A percentile compares a stretch with the other conserved stretches of the same genome.
phyloP scores from a whole-genome alignment of 2,888 invertebrate genomes.

The Pelosia muscerda region DNA sequence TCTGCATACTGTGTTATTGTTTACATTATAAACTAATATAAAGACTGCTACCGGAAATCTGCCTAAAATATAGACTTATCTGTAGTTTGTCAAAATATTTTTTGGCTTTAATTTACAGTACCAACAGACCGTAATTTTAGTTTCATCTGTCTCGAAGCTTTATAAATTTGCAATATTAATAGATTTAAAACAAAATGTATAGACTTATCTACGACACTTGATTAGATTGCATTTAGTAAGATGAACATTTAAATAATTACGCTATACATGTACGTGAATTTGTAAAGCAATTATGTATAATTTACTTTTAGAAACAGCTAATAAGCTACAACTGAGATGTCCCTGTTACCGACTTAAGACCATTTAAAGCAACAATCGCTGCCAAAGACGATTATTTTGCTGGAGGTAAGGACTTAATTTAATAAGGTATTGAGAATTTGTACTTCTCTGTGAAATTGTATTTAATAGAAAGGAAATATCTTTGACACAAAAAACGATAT shows the following conservation, averaged over 20 bases:
- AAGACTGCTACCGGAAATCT: slow-evolving; percentile 21
- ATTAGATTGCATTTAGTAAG: background rate
- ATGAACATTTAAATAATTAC: background rate
- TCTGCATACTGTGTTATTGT: slow-evolving; percentile 54
- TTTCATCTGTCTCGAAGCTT: background rate
- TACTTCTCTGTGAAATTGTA: background rate
- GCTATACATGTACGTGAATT: no score
- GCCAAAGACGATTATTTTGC: slow-evolving; percentile 6
- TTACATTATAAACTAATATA: slow-evolving; percentile 50
- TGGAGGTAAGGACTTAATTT: background rate
- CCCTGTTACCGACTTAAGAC: background rate
- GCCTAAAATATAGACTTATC: slow-evolving; percentile 11
- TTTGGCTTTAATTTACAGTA: background rate
- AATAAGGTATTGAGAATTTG: background rate
- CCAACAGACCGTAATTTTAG: background rate
- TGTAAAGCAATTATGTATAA: background rate
- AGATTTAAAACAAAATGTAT: background rate
- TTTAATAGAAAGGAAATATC: no score
- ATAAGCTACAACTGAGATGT: background rate
- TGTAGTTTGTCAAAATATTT: slow-evolving; percentile 4
- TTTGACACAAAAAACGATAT: no score
- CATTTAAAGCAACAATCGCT: background rate
- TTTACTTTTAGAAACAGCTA: background rate
- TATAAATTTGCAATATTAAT: no score
- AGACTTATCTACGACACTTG: background rate